Base-by-base conservation (phyloP, 2,888 invertebrate species). In the Malacosoma neustria region DNA sequence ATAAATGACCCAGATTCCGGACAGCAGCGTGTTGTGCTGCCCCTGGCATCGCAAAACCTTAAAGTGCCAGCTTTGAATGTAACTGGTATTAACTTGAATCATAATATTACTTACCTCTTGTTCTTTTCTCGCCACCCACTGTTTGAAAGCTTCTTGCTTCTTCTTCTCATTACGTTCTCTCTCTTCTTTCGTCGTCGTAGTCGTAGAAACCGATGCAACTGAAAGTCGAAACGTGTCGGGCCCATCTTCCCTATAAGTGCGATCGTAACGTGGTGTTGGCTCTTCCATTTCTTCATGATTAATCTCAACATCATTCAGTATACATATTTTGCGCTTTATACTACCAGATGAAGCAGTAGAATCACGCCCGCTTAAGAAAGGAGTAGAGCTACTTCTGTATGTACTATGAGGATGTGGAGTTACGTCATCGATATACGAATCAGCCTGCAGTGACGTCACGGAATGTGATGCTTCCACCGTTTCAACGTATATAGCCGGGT, bases 401-500 rank as follows among this genome's bases (percentile, higher is more conserved):
- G 66, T 57, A 46, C 72, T 71, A 46, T 85, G 85, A 1, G 85
- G 84, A 42, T 85, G 85, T 0, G 85, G 85, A 0, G 85, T 85
- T 15, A 80, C 59, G 12, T 74, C 75, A 29, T 75, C 76, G 1
- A 70, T 46, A 32, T 57, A 65, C 0, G 74, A 63, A 11, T 73
- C 77, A 0, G 74, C 64, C 29, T 68, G 73, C 35, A 84, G 54
- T 37, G 81, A 82, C 36, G 76, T 77, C 42, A 72, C 79, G 0
- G 85, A 84, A 37, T 68, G 82, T 29, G 79, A 68, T 1, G 73
- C 51, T 40, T 81, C 74, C 0, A 86, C 66, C 0, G 80, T 74
- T 56, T 89, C 90, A 1, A 89, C 80, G 44, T 84, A 89, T 45
- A 89, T 89, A 4, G 90, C 89, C 0, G 89, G 86, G 57, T 90